phyloP scores from a whole-genome alignment of 1,140 invertebrate species.

The Phocides pigmalion region DNA sequence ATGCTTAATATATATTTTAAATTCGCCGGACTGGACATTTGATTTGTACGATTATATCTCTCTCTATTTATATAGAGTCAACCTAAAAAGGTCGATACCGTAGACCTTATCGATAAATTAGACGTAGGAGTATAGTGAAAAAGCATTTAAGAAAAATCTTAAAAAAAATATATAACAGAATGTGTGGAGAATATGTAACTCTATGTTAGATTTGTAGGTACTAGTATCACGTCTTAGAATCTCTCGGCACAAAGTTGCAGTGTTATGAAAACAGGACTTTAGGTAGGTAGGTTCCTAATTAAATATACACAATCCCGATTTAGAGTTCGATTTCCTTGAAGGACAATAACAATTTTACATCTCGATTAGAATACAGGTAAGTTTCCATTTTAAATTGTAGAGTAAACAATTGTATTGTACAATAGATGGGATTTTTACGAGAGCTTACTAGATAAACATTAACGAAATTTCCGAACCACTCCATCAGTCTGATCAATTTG shows the following conservation, averaged over 20 bases:
- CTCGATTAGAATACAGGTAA: conserved; percentile 25
- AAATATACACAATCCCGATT: conserved; percentile 27
- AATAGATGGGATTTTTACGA: background rate
- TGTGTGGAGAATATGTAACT: conserved; percentile 31
- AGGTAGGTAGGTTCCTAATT: conserved; percentile 27
- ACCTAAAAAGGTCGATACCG: background rate
- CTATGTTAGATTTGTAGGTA: conserved; percentile 22
- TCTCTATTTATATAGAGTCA: no score
- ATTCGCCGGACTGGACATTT: background rate
- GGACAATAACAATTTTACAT: conserved; percentile 30
- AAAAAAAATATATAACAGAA: conserved; percentile 16
- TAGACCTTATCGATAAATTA: background rate
- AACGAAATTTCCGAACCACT: conserved; percentile 21
- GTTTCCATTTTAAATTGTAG: conserved; percentile 14
- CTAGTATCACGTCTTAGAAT: conserved; percentile 15
- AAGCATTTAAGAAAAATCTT: conserved; percentile 19
- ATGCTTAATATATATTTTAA: background rate
- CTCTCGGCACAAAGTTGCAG: conserved; percentile 14
- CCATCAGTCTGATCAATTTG: conserved; percentile 18
- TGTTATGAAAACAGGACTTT: conserved; percentile 17
- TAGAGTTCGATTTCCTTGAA: conserved; percentile 15
- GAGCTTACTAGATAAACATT: conserved; percentile 29
- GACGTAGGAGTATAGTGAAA: conserved; percentile 4
- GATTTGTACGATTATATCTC: no score
- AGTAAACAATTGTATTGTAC: conserved; percentile 3